Conservation (phyloP, 2,797 vertebrate genomes). For the Myripristis murdjan region DNA sequence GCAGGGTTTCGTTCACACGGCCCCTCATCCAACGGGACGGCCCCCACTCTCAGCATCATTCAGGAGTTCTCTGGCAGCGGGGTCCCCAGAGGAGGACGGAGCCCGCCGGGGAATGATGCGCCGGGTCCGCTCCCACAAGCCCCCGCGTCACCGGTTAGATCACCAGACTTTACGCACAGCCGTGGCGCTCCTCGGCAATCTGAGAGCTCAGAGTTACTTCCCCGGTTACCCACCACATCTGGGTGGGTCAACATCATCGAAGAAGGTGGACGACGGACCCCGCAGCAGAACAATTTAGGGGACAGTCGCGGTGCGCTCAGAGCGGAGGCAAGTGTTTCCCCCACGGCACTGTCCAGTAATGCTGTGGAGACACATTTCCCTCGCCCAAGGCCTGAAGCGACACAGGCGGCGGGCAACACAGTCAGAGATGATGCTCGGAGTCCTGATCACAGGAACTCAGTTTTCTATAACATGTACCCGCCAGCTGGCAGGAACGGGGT, state of each 20-base stretch:
- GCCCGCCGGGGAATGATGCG: slow-evolving; percentile 32
- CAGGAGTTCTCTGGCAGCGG: slow-evolving; percentile 82
- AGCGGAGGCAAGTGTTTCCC: slow-evolving; percentile 20
- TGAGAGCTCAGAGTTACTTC: neutral
- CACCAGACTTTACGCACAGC: slow-evolving; percentile 31
- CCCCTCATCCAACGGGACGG: slow-evolving; percentile 27
- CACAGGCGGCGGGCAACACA: slow-evolving; percentile 21
- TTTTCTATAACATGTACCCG: slow-evolving; percentile 81
- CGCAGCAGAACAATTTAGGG: slow-evolving; percentile 24
- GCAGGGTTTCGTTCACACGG: slow-evolving; percentile 3
- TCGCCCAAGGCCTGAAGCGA: slow-evolving; percentile 22
- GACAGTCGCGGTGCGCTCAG: slow-evolving; percentile 17
- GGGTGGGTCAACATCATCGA: neutral
- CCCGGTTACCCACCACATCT: slow-evolving; percentile 22
- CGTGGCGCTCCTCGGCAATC: neutral
- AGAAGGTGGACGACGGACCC: slow-evolving; percentile 5
- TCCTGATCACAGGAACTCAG: slow-evolving; percentile 78
- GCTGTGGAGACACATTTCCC: slow-evolving; percentile 61
- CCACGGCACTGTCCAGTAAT: slow-evolving; percentile 53
- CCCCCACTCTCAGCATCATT: slow-evolving; percentile 4
- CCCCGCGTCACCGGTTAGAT: neutral
- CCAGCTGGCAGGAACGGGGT: slow-evolving; percentile 64
- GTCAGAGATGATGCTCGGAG: slow-evolving; percentile 65
- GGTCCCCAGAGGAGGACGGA: slow-evolving; percentile 67
- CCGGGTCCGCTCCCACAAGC: slow-evolving; percentile 15